Percentiles rank a stretch among this genome's conserved stretches.
Conservation (phyloP, 2,797 vertebrate genomes). For the Decapterus maruadsi region DNA sequence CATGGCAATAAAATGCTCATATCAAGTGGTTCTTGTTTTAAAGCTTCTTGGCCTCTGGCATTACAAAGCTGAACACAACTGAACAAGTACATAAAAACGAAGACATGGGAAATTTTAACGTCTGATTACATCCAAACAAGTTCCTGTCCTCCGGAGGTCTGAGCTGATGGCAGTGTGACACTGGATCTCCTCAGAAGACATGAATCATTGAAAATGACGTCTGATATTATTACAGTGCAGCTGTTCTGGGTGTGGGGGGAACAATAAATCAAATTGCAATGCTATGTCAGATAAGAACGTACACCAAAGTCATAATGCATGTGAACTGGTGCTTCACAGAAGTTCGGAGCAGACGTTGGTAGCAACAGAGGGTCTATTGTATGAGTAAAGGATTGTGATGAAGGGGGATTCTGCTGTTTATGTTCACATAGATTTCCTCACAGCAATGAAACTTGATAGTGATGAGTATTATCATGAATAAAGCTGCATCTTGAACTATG, state of each 20-base stretch:
- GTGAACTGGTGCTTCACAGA: conserved; percentile 4
- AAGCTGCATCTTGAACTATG: conserved; percentile 2
- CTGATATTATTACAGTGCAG: conserved; percentile 68
- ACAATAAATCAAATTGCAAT: conserved; percentile 58
- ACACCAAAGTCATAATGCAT: conserved; percentile 19
- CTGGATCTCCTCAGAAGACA: conserved; percentile 67
- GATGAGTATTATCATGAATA: background rate
- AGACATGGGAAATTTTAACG: conserved; percentile 47
- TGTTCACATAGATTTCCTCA: background rate
- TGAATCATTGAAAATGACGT: conserved; percentile 69
- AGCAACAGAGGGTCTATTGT: conserved; percentile 14
- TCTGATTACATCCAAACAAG: conserved; percentile 55
- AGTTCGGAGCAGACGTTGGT: background rate
- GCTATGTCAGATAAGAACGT: conserved; percentile 50
- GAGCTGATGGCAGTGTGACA: conserved; percentile 38
- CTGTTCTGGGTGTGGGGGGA: conserved; percentile 47
- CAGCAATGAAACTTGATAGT: background rate
- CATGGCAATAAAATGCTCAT: conserved; percentile 21
- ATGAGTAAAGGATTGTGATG: conserved; percentile 11
- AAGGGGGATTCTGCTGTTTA: background rate
- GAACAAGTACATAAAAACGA: conserved; percentile 32
- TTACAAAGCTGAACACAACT: conserved; percentile 12
- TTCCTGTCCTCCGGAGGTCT: conserved; percentile 58
- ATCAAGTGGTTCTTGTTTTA: conserved; percentile 13
- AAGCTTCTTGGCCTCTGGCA: conserved; percentile 24